Base-by-base conservation (phyloP, 1,140 invertebrate genomes). In the Diploscapter pachys region DNA sequence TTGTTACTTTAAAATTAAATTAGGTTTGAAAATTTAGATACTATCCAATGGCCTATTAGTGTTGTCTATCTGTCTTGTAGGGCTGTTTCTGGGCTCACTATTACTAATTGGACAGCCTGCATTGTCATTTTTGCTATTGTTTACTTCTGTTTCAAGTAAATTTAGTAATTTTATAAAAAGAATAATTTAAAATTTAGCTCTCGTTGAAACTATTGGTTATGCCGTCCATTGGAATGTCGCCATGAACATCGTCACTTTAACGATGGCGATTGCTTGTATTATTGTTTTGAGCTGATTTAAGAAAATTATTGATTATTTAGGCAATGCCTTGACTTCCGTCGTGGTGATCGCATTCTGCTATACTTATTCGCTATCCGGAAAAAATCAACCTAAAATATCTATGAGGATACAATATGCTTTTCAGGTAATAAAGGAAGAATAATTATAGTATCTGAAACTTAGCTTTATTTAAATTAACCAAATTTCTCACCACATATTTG, bases 261-360 rank as follows among this genome's bases (percentile, higher is more conserved):
- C 73, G 0, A 70, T 76, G 62, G 66, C 66, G 48, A 31, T 78
- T 1, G 75, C 75, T 13, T 73, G 74, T 64, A 6, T 48, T 54
- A 2, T 31, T 11, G 11, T 66, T 13, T 61, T 2, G 56, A 11
- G 31, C 9, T 61, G 2, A 11, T 2, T 66, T 9, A 11, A 11
- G 11, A 11, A n/a, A 11, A 48, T 66, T 66, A 9, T 11, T 59
- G 9, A 13, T 13, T 11, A 11, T 67, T 48, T 55, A 73, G 72
- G 63, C 59, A 74, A 78, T 59, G 77, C 77, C 0, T 56, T 78
- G 55, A 76, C 77, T 50, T 71, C 68, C 50, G 73, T 77, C 4
- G 64, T 78, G n/a, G 74, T 70, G 9, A 72, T 78, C 53, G 63
- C 73, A 8, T 78, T 76, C 69, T 76, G 77, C 13, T 76, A 68